Conservation (phyloP, 2,888 invertebrate species). For the Hydrotaea diabolus region DNA sequence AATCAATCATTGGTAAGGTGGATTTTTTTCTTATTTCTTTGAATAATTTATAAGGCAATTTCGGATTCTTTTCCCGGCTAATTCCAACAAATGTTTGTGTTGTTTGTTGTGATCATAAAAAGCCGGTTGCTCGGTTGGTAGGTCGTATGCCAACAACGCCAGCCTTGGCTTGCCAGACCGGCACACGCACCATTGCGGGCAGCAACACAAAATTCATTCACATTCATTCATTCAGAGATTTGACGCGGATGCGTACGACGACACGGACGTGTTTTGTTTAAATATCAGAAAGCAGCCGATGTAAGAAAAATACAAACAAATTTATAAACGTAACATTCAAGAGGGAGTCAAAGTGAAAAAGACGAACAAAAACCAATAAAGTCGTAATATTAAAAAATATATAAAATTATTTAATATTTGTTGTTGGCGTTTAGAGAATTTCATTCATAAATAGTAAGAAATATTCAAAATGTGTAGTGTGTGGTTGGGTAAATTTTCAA, state of each 20-base stretch:
- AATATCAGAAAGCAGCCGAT: conserved; percentile 25
- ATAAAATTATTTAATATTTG: not conserved
- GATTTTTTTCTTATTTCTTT: conserved; percentile 20
- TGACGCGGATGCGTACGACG: conserved; percentile 50
- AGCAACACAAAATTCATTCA: conserved; percentile 4
- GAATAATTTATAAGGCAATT: conserved; percentile 53
- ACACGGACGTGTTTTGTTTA: conserved; percentile 51
- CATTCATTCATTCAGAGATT: conserved; percentile 40
- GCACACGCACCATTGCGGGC: not conserved
- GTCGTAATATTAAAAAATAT: not conserved
- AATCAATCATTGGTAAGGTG: conserved; percentile 37
- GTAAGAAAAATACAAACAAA: conserved; percentile 17
- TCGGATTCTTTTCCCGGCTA: conserved; percentile 15
- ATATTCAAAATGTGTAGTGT: conserved; percentile 20
- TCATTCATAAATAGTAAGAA: conserved; percentile 36
- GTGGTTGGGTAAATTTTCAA: not conserved
- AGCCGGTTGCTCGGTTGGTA: conserved; percentile 33
- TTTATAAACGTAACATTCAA: not conserved
- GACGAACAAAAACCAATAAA: not conserved
- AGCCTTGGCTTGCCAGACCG: not conserved
- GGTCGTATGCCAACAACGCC: conserved; percentile 29
- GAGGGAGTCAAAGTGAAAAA: not conserved
- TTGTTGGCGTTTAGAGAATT: conserved; percentile 22
- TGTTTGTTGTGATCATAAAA: not conserved
- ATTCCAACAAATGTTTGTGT: conserved; percentile 2